Base-by-base conservation (phyloP, 2,113 vertebrate genomes). In the Picathartes gymnocephalus region DNA sequence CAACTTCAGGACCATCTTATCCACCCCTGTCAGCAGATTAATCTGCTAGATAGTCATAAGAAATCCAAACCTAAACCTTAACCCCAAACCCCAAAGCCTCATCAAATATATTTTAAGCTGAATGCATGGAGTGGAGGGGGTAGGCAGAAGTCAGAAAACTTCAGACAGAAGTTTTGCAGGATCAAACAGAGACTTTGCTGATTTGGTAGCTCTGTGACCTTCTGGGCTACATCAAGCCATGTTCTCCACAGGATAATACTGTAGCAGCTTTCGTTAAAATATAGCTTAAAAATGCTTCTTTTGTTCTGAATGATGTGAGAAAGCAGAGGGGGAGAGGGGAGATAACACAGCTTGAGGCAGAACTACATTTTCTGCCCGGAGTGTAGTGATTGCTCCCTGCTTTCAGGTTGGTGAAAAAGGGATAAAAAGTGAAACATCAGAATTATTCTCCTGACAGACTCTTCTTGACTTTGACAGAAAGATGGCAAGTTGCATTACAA, bases 241-340 rank as follows among this genome's bases (percentile, higher is more conserved):
- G 37, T 62, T 93, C 86, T 93, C 81, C 89, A 58, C 84, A 86
- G 54, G 60, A 74, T 35, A 86, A 74, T 35, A 78, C n/a, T 66
- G 44, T 23, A 88, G 54, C 23, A 77, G 42, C 30, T 88, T 90
- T 69, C n/a, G 53, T 88, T 92, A 78, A 84, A 89, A 71, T 6
- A 21, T 10, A 7, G 40, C 18, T 90, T 86, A 15, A 88, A 95
- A 86, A 54, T 39, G 39, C 23, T 54, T 39, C 72, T 86, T 89
- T 70, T 86, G 37, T 90, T 91, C 48, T 65, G 54, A 86, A 37
- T 44, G 28, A 72, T 0, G 0, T 45, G 58, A 92, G 64, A 86
- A 95, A 28, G 20, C 44, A 92, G n/a, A 70, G 12, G 3, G 30
- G 33, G 22, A 77, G 33, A 84, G 64, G 19, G 8, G 66, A 77